Evolutionary conservation across 2,797 vertebrate species (phyloP).

Genomic region (Melanotaenia boesemani): DNA sequence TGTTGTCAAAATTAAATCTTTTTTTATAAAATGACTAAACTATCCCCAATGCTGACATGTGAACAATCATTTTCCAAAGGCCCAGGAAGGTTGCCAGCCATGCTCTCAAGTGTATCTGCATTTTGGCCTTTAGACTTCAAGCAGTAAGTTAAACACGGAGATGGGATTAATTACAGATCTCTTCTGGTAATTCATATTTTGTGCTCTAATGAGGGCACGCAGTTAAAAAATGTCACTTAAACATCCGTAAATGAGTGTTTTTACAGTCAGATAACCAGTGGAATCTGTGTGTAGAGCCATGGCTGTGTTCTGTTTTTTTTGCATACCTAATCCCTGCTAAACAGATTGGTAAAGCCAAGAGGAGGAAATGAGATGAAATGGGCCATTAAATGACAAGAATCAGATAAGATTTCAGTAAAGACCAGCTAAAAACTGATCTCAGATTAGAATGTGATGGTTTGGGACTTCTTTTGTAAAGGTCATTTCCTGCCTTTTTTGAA

Average conservation of each 20-base stretch:
- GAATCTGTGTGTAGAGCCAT: neutral
- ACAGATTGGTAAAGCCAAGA: neutral
- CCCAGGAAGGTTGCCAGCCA: neutral
- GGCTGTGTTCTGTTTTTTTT: neutral
- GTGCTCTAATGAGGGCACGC: too few relatives aligned
- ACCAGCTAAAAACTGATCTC: neutral
- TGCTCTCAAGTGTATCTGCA: neutral
- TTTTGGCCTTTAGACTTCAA: neutral
- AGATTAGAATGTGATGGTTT: too few relatives aligned
- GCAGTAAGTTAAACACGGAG: neutral
- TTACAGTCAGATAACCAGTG: neutral
- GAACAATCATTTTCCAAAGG: neutral
- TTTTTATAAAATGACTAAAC: conserved; percentile 26
- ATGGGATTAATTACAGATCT: neutral
- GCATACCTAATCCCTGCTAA: neutral
- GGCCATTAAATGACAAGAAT: neutral
- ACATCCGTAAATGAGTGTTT: neutral
- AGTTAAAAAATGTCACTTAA: neutral
- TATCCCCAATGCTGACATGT: neutral
- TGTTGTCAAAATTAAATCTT: conserved; percentile 2
- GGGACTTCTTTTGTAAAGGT: too few relatives aligned
- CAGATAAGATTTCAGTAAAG: neutral
- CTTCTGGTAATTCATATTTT: too few relatives aligned
- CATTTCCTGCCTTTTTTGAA: neutral
- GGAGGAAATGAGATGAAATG: neutral